Evolutionary conservation across 2,888 invertebrate genomes (phyloP).

Genomic region (Trisateles emortualis): DNA sequence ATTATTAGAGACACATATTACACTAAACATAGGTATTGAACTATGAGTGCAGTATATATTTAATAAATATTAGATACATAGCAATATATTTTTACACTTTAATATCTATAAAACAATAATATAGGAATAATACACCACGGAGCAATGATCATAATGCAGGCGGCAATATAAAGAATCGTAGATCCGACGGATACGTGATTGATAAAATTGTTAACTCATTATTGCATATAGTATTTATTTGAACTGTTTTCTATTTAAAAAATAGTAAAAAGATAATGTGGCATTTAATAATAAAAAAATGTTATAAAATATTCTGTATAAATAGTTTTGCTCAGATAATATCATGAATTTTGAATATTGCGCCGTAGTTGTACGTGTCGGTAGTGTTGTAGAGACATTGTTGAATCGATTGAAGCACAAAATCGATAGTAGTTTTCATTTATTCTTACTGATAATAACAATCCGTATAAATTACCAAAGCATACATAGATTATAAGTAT

Average conservation of each 20-base stretch:
- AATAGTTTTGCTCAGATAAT: background rate
- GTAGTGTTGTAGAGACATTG: slow-evolving; percentile 19
- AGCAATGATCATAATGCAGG: background rate
- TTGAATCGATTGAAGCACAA: background rate
- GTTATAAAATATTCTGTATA: background rate
- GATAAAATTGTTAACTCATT: background rate
- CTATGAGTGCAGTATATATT: background rate
- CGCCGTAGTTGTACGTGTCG: slow-evolving; percentile 7
- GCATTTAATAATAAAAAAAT: background rate
- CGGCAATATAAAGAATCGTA: background rate
- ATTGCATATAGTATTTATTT: background rate
- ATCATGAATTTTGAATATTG: slow-evolving; percentile 23
- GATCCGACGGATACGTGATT: slow-evolving; percentile 30
- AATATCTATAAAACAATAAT: no score
- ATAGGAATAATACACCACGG: background rate
- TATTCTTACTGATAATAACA: no score
- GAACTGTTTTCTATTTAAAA: background rate
- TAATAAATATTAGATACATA: background rate
- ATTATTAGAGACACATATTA: no score
- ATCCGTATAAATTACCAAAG: no score
- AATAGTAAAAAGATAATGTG: background rate
- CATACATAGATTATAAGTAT: no score
- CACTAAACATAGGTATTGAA: no score
- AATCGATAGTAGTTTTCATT: background rate
- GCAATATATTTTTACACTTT: background rate